Percentiles rank a stretch among this genome's conserved stretches.
phyloP scores from a whole-genome alignment of 2,797 vertebrate genomes.

The Pachyuromys duprasi region DNA sequence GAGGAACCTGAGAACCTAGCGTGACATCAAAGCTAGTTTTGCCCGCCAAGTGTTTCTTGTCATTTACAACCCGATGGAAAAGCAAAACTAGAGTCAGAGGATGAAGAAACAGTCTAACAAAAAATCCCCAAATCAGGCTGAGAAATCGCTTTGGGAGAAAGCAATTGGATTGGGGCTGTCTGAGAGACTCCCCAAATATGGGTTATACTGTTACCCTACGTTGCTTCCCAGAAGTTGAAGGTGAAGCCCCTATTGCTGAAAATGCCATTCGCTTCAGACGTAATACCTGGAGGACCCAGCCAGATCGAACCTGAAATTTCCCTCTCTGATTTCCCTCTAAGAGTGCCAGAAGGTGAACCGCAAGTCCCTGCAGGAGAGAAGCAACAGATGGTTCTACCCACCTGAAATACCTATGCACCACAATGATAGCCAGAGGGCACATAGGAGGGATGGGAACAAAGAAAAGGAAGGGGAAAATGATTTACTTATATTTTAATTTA shows the following conservation, averaged over 20 bases:
- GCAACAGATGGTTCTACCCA: too few species aligned
- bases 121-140: neutral
- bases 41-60: constrained; percentile 7
- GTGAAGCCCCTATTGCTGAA: neutral
- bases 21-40: neutral
- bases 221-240: neutral
- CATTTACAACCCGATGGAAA: constrained; percentile 21
- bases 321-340: neutral
- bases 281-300: neutral
- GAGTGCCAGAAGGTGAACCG: neutral
- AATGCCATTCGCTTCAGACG: neutral
- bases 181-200: neutral
- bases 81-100: neutral
- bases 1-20: neutral
- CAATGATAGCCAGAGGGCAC: neutral
- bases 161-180: neutral
- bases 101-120: neutral
- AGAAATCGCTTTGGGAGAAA: neutral
- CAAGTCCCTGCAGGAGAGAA: neutral
- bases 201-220: neutral
- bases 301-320: neutral
- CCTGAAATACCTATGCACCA: neutral
- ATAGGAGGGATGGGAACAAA: neutral
- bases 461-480: neutral
- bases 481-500: neutral